phyloP scores from a whole-genome alignment of 2,113 vertebrate genomes.

The Rostratula benghalensis region DNA sequence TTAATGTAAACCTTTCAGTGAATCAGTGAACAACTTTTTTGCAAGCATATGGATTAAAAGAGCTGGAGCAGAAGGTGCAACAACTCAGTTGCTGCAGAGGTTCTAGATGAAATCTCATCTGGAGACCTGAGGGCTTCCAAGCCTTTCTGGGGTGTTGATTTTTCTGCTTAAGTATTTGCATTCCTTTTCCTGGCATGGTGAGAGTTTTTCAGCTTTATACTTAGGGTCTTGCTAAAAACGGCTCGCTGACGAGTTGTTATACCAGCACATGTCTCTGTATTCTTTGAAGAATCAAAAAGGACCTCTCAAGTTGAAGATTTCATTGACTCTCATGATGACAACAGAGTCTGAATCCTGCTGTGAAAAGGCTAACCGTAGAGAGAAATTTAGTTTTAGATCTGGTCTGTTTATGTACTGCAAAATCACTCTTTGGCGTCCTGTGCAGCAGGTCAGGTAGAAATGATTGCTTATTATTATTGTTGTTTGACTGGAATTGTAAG shows the following conservation, averaged over 20 bases:
- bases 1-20: conserved; percentile 46
- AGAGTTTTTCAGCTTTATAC: neutral
- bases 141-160: neutral
- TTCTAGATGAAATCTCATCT: neutral
- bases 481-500: conserved; percentile 64
- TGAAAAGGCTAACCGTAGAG: neutral
- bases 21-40: conserved; percentile 2
- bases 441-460: conserved; percentile 43
- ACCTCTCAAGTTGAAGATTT: conserved; percentile 13
- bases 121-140: neutral
- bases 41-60: neutral
- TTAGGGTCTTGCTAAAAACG: neutral
- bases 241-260: neutral
- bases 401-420: conserved; percentile 34
- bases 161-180: conserved; percentile 18
- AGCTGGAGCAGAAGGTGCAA: neutral
- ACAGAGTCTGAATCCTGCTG: conserved; percentile 21
- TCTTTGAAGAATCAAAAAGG: conserved; percentile 9
- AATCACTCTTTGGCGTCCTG: conserved; percentile 42
- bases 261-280: neutral
- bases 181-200: neutral
- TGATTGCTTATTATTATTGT: conserved; percentile 68
- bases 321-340: conserved; percentile 24
- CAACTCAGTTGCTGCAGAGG: neutral
- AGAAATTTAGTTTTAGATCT: conserved; percentile 9